Base-by-base conservation (phyloP, 92 coral and sea anemone genomes). In the Zoanthus gigantus region DNA sequence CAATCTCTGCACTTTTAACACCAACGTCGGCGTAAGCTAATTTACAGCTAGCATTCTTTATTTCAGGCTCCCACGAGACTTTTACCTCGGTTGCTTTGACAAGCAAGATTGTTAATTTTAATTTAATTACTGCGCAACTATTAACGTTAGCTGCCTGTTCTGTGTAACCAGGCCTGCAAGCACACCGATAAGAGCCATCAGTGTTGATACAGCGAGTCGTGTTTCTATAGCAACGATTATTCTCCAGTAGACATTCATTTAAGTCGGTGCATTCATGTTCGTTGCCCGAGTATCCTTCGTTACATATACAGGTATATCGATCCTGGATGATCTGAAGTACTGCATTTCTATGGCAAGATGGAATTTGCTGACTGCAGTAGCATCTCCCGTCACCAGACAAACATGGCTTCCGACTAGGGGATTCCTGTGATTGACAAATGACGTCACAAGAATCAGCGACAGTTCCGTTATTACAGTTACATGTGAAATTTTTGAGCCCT, bases 181-280 rank as follows among this genome's bases (percentile, higher is more conserved):
- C 45, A 77, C 98, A 95, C 6, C 0, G 3, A 68, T 86, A 83
- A 52, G 94, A 83, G 12, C 98, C 98, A 28, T 56, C 42, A 4
- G 90, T 95, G 86, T 95, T 95, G 37, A 77, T 54, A 77, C 98
- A 95, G 1, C 73, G 68, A 18, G 91, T 71, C 28, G 83, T 66
- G 17, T 6, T 15, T 11, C 30, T 28, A 74, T 37, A 23, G 69
- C 93, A 95, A 4, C 18, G 56, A 9, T 28, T 71, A 9, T 0
- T 10, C 12, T 13, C 30, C 31, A 54, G 52, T 7, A 44, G 31
- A 73, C 98, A 94, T 76, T 93, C 98, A 58, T 95, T 72, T 34
- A 91, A 73, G 71, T 93, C 98, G 0, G 16, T 6, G 79, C 98
- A 95, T 1, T 75, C 65, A 0, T 83, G 56, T 45, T 96, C 98